Conservation (phyloP, 2,888 invertebrate genomes). For the Drosophila neotestacea region DNA sequence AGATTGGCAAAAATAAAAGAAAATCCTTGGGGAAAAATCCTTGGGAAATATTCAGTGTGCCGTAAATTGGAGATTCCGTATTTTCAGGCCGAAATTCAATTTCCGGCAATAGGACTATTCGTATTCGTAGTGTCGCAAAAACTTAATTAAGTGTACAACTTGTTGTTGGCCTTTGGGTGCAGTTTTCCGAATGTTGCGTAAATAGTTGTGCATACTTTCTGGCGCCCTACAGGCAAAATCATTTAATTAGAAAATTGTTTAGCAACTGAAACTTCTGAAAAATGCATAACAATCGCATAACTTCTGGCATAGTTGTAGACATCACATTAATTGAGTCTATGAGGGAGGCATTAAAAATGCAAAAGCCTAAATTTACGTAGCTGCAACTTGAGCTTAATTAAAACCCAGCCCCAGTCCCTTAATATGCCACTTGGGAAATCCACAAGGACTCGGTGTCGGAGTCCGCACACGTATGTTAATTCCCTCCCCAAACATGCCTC, state of each 20-base stretch:
- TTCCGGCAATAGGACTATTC: constrained; percentile 41
- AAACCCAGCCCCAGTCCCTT: constrained; percentile 47
- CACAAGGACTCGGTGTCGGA: constrained; percentile 1
- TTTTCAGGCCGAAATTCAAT: constrained; percentile 52
- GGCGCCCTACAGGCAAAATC: constrained; percentile 43
- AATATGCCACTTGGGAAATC: constrained; percentile 67
- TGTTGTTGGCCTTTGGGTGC: not conserved
- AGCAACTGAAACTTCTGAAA: constrained; percentile 49
- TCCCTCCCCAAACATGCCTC: not conserved
- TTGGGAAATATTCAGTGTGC: not conserved
- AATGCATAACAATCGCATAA: constrained; percentile 58
- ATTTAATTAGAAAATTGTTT: constrained; percentile 67
- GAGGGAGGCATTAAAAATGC: constrained; percentile 67
- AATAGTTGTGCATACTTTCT: constrained; percentile 66
- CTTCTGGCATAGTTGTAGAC: constrained; percentile 47
- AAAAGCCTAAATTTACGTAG: constrained; percentile 47
- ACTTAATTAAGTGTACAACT: constrained; percentile 66
- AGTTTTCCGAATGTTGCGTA: constrained; percentile 33
- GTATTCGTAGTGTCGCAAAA: constrained; percentile 27
- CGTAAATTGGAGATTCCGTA: constrained; percentile 14
- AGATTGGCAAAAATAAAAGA: constrained; percentile 18
- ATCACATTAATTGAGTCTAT: constrained; percentile 48
- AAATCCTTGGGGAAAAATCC: constrained; percentile 15
- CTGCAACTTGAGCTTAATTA: constrained; percentile 65
- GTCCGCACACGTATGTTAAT: not conserved